phyloP scores from a whole-genome alignment of 2,888 invertebrate species.

The Dilophus febrilis region DNA sequence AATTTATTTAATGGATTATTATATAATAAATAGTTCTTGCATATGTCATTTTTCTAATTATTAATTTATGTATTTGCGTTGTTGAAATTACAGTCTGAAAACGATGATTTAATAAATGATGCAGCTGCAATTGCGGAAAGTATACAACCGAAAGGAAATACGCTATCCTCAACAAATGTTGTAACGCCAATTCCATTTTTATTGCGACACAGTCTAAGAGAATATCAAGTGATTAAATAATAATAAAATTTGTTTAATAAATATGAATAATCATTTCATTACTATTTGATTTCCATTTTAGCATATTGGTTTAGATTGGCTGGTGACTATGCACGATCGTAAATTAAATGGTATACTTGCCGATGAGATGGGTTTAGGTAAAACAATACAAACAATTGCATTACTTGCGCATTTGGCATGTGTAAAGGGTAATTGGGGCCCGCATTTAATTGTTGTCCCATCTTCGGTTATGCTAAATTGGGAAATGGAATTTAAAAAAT shows the following conservation, averaged over 20 bases:
- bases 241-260: background rate
- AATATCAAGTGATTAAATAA: constrained; percentile 44
- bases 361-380: constrained; percentile 94
- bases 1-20: no score
- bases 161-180: constrained; percentile 83
- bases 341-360: constrained; percentile 91
- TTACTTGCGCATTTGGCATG: constrained; percentile 86
- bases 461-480: constrained; percentile 99
- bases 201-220: constrained; percentile 74
- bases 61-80: constrained; percentile 8
- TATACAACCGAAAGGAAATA: constrained; percentile 96
- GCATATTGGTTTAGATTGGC: constrained; percentile 93
- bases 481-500: constrained; percentile 99
- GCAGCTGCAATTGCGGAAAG: constrained; percentile 88
- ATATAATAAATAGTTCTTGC: no score
- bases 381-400: constrained; percentile 84
- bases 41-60: no score
- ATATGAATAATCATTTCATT: background rate
- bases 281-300: constrained; percentile 25
- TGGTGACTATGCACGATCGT: constrained; percentile 89
- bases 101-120: constrained; percentile 67
- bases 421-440: constrained; percentile 84
- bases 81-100: constrained; percentile 25
- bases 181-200: constrained; percentile 88
- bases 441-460: constrained; percentile 96